Base-by-base conservation (phyloP, 2,797 vertebrate species). In the Manis crassicaudata region DNA sequence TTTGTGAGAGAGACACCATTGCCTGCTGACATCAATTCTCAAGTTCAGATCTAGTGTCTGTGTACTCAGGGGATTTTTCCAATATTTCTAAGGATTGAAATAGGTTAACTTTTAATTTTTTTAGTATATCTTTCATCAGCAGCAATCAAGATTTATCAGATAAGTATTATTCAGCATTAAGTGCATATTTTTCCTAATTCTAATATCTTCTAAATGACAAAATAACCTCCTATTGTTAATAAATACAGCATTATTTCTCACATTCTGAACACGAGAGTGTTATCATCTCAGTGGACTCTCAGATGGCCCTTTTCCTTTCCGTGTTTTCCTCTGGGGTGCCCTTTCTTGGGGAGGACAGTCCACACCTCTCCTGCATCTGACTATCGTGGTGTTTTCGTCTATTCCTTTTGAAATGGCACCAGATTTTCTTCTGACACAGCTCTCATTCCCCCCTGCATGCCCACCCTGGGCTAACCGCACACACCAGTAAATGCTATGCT, bases 401-500 rank as follows among this genome's bases (percentile, higher is more conserved):
- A 93, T 98, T 97, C 40, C 97, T 97, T 97, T 97, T 89, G 98
- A 98, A 98, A 97, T 67, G 46, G 88, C 95, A 97, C 95, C 97
- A 85, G 92, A 97, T 98, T 97, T 95, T 98, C 97, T 97, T 97
- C 90, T 80, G 81, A 75, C 95, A 43, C 67, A 82, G 91, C 96
- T 93, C 97, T 97, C 97, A 87, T 94, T 97, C 94, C 97, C 94
- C 75, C 95, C 92, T 92, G 92, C 97, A 40, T 96, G 95, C 97
- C 95, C 97, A 98, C 97, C 97, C 56, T 77, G 93, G 91, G 92
- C 98, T 98, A 97, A 98, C 90, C 82, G 96, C 96, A 97, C 94
- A 97, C 96, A 96, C 94, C 97, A 95, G 85, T 81, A 97, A 98
- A 97, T 87, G 98, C 96, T 70, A 20, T 89, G 97, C 97, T 97